phyloP scores from a whole-genome alignment of 2,888 invertebrate species.

The Synergus itoensis region DNA sequence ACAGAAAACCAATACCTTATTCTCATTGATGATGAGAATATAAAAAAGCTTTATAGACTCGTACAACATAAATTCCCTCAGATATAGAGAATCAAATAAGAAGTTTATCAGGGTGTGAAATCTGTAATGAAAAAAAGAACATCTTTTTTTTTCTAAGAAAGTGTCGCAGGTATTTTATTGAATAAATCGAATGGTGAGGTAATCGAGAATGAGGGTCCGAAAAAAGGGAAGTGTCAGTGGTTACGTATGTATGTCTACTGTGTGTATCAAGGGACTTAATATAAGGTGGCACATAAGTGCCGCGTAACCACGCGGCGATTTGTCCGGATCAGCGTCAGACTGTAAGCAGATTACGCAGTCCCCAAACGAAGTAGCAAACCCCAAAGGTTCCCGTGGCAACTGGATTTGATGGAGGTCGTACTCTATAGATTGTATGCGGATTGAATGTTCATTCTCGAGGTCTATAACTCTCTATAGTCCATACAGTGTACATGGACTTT shows the following conservation, averaged over 20 bases:
- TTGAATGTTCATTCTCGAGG: conserved; percentile 27
- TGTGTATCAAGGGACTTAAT: conserved; percentile 26
- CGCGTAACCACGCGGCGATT: conserved; percentile 78
- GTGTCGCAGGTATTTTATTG: conserved; percentile 7
- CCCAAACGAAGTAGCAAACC: conserved; percentile 65
- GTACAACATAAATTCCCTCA: not conserved
- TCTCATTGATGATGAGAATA: no score
- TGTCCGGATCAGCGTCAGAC: conserved; percentile 82
- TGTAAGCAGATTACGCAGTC: conserved; percentile 80
- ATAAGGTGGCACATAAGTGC: conserved; percentile 64
- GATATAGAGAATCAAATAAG: not conserved
- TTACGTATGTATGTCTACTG: conserved; percentile 3
- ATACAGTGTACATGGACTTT: conserved; percentile 2
- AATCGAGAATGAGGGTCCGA: conserved; percentile 36
- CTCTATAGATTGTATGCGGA: conserved; percentile 40
- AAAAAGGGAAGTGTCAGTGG: conserved; percentile 38
- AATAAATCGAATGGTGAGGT: conserved; percentile 30
- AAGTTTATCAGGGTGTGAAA: conserved; percentile 12
- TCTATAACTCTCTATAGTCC: not conserved
- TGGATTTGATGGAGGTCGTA: conserved; percentile 51
- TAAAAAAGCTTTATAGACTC: no score
- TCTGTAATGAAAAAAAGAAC: not conserved
- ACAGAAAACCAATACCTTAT: no score
- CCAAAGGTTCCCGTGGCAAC: conserved; percentile 56
- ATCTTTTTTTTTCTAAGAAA: not conserved